Evolutionary conservation across 2,888 invertebrate genomes (phyloP), one percentile per base, ranked within the genome.

Genomic region (Gymnoscelis rufifasciata): DNA sequence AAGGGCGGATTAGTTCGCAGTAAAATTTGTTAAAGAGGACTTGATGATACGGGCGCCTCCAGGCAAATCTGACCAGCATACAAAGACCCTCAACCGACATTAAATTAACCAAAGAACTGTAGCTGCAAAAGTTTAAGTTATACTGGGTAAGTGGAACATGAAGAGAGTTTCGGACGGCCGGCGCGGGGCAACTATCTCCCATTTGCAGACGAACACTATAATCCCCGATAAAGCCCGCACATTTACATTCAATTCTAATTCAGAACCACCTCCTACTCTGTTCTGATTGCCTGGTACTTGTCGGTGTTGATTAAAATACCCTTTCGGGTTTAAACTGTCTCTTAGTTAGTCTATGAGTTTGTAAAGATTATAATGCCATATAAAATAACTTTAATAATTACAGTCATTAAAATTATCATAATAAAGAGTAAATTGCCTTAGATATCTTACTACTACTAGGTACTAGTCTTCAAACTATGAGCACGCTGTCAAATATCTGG

Each of bases 191-290:
- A 88, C 88, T 88, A 88, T 88, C 88, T 88, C 76, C 72, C 68
- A 71, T 66, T 79, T 72, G 78, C 88, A 88, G 87, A 82, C 82
- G 83, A 81, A 80, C 84, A 89, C 89, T 88, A 89, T 89, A 88
- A 89, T 89, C 88, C 88, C 79, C 83, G 89, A 89, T 89, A 89
- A 89, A 87, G 86, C 89, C 89, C 89, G 89, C 89, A 89, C 89
- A 89, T 89, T 89, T 89, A 89, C 89, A 89, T 89, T 88, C 87
- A 88, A 88, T 88, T 87, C 87, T 86, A 86, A 88, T 88, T 87
- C 74, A 68, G 75, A 70, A 73, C 78, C 82, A 79, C 76, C 71
- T 78, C 62, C 77, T 78, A 83, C 82, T 82, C 66, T 62, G 59
- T 63, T 62, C 75, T 84, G 87, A 88, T 88, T 84, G 83, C 84